These are phyloP conservation scores for Silurus lanzhouensis DNA, from an alignment of 2,797 vertebrate genomes.

Conservation along the genomic window DNA sequence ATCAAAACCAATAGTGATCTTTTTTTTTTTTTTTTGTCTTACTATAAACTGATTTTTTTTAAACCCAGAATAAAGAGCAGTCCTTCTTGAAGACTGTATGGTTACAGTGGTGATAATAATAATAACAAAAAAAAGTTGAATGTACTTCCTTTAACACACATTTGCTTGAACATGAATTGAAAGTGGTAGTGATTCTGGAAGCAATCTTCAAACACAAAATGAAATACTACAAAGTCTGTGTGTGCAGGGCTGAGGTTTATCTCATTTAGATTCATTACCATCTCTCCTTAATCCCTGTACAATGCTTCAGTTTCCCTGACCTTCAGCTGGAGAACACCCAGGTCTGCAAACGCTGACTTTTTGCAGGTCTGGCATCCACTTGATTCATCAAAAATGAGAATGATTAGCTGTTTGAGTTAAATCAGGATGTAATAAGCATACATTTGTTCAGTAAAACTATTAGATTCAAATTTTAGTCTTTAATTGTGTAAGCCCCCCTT, in stretches of 20 bases:
- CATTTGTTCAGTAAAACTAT: not conserved
- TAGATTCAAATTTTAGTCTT: not conserved
- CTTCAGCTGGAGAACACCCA: not conserved
- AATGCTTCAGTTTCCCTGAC: not conserved
- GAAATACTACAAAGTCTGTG: not conserved
- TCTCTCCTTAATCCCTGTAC: not conserved
- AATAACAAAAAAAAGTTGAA: not conserved
- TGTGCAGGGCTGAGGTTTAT: not conserved
- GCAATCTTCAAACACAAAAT: not conserved
- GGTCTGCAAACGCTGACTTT: slow-evolving; percentile 1
- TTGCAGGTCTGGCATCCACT: not conserved
- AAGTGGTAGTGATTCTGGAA: not conserved
- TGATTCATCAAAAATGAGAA: not conserved
- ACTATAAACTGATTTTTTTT: not conserved
- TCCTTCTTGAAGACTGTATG: not conserved
- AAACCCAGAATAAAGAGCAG: not conserved
- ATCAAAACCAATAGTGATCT: not conserved
- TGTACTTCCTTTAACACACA: not conserved
- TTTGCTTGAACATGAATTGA: not conserved
- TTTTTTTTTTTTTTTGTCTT: not conserved
- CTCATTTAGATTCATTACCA: not conserved
- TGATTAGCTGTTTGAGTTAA: not conserved
- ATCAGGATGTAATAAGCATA: not conserved
- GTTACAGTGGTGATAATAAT: not conserved
- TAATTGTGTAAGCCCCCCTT: not conserved